These are phyloP conservation scores for Melipona bicolor DNA, from an alignment of 2,888 invertebrate species.

Conservation along the genomic window DNA sequence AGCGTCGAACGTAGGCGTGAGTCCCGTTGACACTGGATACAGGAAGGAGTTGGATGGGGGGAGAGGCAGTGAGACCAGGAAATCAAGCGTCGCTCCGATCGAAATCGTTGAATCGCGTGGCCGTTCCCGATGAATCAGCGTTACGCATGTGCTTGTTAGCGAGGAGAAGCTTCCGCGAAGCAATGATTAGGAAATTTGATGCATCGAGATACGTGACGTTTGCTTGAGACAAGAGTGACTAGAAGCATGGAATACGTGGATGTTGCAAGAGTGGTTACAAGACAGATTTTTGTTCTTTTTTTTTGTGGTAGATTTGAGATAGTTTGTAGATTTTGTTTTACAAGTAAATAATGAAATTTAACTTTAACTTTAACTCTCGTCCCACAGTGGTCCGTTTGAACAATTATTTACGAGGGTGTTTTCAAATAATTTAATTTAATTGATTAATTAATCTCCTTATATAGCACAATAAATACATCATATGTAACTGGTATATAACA, in stretches of 20 bases:
- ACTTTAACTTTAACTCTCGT: too few relatives aligned
- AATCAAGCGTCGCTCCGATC: conserved; percentile 43
- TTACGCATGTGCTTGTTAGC: conserved; percentile 10
- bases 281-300: background rate
- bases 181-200: conserved; percentile 1
- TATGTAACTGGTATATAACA: too few relatives aligned
- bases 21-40: conserved; percentile 21
- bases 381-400: too few relatives aligned
- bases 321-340: background rate
- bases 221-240: background rate
- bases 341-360: background rate
- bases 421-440: too few relatives aligned
- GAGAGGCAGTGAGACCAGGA: conserved; percentile 31
- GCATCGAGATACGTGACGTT: background rate
- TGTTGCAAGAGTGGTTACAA: background rate
- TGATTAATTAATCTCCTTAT: too few relatives aligned
- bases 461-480: too few relatives aligned
- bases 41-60: background rate
- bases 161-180: background rate
- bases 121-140: conserved; percentile 32
- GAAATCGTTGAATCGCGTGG: conserved; percentile 32
- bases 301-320: background rate
- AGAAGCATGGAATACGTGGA: background rate
- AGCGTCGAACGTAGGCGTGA: conserved; percentile 48
- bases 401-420: too few relatives aligned